Percentiles rank a stretch among this genome's conserved stretches.
Conservation (phyloP, 2,888 invertebrate species). For the Acanthosepion lycidas region DNA sequence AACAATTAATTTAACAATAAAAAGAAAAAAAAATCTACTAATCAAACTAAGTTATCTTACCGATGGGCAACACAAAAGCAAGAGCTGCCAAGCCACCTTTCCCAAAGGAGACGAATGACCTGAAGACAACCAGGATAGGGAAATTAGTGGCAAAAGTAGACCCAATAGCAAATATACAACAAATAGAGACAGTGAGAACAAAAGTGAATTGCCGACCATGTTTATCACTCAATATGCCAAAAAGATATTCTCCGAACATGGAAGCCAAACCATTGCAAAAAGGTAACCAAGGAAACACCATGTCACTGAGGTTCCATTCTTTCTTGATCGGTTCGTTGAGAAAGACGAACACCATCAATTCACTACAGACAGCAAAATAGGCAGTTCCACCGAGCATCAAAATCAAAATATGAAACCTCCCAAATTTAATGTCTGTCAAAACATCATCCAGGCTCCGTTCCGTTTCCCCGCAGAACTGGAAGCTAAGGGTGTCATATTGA, state of each 20-base stretch:
- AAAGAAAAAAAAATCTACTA: background rate
- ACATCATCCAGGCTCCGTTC: conserved; percentile 60
- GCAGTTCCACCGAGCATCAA: conserved; percentile 62
- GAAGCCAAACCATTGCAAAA: conserved; percentile 61
- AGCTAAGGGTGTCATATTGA: conserved; percentile 35
- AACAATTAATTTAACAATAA: background rate
- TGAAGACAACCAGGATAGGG: conserved; percentile 57
- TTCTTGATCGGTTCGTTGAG: conserved; percentile 62
- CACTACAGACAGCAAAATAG: conserved; percentile 67
- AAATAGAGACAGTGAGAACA: conserved; percentile 56
- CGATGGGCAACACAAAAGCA: conserved; percentile 64
- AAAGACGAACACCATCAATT: conserved; percentile 66
- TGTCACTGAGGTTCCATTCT: conserved; percentile 63
- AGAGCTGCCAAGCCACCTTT: conserved; percentile 65
- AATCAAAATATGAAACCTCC: conserved; percentile 64
- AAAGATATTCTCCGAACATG: conserved; percentile 62
- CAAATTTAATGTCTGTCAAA: conserved; percentile 61
- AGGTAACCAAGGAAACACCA: conserved; percentile 64
- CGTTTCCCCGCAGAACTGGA: background rate
- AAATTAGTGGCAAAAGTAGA: conserved; percentile 64
- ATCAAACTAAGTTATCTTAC: conserved; percentile 55
- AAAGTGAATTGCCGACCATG: conserved; percentile 64
- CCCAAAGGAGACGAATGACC: conserved; percentile 62
- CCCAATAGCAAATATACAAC: conserved; percentile 63
- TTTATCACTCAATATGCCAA: conserved; percentile 65